A percentile compares a stretch with the other conserved stretches of the same genome.
Conservation (phyloP, 2,888 invertebrate species). For the Pseudococcus longispinus region DNA sequence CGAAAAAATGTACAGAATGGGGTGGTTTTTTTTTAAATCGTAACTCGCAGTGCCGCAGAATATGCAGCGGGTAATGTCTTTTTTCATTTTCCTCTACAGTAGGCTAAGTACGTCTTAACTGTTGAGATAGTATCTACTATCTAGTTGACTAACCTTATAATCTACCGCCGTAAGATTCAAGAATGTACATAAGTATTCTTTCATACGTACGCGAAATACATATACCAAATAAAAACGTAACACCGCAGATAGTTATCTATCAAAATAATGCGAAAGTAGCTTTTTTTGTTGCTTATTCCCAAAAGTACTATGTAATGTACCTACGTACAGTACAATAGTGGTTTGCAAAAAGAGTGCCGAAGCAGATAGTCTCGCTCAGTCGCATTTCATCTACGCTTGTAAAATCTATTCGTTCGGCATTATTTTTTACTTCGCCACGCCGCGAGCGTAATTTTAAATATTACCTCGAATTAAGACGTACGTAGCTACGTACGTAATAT, state of each 20-base stretch:
- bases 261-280: background rate
- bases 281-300: background rate
- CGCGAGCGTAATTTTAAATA: no score
- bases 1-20: background rate
- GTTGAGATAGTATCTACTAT: background rate
- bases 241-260: no score
- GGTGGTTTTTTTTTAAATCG: background rate
- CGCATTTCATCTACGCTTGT: background rate
- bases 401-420: no score
- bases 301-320: no score
- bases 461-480: no score
- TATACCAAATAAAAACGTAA: background rate
- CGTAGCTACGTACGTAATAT: no score
- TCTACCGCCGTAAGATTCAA: background rate
- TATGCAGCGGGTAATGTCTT: background rate
- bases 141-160: background rate
- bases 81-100: background rate
- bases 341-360: background rate
- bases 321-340: background rate
- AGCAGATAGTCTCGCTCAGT: background rate
- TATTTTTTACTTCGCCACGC: no score
- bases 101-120: background rate
- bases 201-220: background rate
- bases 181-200: background rate
- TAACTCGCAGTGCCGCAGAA: background rate